phyloP scores from a whole-genome alignment of 2,113 vertebrate species.

The Arenaria interpres region DNA sequence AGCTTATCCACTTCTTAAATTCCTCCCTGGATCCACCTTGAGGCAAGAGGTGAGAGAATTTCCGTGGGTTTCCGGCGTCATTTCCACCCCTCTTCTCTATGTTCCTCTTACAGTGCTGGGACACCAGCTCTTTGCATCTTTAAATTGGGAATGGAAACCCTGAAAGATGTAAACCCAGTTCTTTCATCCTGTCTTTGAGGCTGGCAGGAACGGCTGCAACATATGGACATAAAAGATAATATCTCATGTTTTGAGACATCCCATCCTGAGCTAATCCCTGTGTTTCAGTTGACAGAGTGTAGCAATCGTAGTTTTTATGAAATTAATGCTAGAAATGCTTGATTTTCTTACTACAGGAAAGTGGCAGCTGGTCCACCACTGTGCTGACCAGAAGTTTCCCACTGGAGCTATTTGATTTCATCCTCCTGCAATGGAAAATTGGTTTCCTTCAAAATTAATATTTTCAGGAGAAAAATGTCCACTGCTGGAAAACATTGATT shows the following conservation, averaged over 20 bases:
- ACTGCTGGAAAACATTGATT: not conserved
- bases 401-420: not conserved
- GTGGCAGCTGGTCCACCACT: not conserved
- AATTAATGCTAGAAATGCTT: not conserved
- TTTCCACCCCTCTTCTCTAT: not conserved
- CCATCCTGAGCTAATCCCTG: not conserved
- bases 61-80: rapidly evolving
- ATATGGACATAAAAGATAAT: not conserved
- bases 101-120: not conserved
- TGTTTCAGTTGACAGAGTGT: no score
- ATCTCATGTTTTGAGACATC: not conserved
- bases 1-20: not conserved
- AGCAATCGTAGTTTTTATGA: not conserved
- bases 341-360: not conserved
- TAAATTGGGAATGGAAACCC: not conserved
- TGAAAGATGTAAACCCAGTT: not conserved
- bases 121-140: not conserved
- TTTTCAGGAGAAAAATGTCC: not conserved
- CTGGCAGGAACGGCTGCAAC: not conserved
- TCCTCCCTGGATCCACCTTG: not conserved
- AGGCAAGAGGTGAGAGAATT: not conserved
- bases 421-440: not conserved
- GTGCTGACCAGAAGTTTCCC: not conserved
- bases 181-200: not conserved
- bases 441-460: not conserved